These are phyloP conservation scores for Suricata suricatta DNA, from an alignment of 2,113 vertebrate genomes.

Conservation along the genomic window DNA sequence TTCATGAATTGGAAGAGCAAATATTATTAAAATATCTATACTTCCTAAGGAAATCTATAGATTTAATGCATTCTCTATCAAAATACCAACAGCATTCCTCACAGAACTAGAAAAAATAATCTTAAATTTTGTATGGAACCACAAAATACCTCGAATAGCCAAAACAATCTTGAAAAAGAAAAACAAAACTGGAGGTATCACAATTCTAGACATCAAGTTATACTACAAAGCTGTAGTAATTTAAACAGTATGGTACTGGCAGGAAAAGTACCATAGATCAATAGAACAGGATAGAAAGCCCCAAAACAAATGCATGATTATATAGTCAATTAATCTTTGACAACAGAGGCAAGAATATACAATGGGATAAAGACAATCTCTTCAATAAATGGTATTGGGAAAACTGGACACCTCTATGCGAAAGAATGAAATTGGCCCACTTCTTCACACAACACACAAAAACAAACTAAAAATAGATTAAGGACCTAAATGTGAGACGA, in stretches of 20 bases:
- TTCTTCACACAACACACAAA: no score
- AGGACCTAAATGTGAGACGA: background rate
- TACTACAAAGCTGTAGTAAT: background rate
- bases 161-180: background rate
- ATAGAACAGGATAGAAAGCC: background rate
- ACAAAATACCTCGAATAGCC: background rate
- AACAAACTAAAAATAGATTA: background rate
- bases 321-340: background rate
- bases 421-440: no score
- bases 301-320: background rate
- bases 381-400: no score
- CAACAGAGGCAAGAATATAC: background rate
- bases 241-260: background rate
- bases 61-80: no score
- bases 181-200: background rate
- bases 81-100: no score
- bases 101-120: background rate
- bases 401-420: no score
- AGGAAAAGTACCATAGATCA: background rate
- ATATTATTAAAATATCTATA: no score
- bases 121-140: background rate
- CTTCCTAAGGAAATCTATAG: no score
- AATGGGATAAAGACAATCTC: background rate
- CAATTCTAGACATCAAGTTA: background rate
- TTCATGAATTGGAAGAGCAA: no score